phyloP scores from a whole-genome alignment of 2,797 vertebrate species.

The Echiichthys vipera region DNA sequence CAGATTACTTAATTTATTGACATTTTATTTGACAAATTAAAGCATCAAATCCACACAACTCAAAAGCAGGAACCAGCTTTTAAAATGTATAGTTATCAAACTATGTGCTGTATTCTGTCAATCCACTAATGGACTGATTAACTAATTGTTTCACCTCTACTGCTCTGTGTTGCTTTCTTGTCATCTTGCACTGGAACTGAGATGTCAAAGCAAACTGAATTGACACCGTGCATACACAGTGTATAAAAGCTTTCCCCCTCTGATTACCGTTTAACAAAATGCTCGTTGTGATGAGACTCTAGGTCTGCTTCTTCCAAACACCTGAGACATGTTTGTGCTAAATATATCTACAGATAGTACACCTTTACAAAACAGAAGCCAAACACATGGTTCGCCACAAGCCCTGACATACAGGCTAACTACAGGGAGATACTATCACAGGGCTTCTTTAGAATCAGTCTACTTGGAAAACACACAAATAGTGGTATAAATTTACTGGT shows the following conservation, averaged over 20 bases:
- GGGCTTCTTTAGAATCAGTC: background rate
- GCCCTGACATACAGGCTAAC: background rate
- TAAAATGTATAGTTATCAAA: too few species aligned
- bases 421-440: background rate
- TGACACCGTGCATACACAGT: background rate
- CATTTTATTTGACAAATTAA: too few species aligned
- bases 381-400: background rate
- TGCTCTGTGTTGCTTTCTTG: background rate
- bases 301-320: background rate
- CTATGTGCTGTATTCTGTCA: background rate
- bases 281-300: background rate
- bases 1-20: too few species aligned
- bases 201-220: constrained; percentile 13
- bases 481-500: background rate
- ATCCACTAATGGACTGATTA: background rate
- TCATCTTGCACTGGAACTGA: background rate
- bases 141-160: background rate
- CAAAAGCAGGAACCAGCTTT: background rate
- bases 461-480: background rate
- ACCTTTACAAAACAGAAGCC: background rate
- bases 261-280: background rate
- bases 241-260: background rate
- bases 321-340: background rate
- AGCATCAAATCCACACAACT: background rate
- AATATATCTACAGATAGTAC: background rate